Evolutionary conservation across 2,888 invertebrate species (phyloP).

Genomic region (Onchidella celtica): DNA sequence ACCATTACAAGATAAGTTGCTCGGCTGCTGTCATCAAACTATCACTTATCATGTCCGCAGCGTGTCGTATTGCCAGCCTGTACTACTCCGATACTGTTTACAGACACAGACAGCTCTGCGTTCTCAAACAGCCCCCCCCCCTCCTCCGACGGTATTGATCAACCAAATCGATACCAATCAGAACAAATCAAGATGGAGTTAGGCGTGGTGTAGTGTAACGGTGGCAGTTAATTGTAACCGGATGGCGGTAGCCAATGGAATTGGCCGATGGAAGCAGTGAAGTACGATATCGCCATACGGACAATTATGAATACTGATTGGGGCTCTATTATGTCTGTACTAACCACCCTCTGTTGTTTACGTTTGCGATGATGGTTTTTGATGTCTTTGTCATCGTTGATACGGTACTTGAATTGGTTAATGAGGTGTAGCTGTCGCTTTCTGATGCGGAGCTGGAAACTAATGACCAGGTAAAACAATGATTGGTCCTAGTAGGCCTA

Average conservation of each 20-base stretch:
- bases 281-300: conserved; percentile 18
- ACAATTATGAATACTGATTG: conserved; percentile 28
- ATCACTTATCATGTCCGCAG: neutral
- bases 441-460: no score
- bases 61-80: neutral
- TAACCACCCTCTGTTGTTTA: neutral
- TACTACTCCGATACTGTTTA: conserved; percentile 29
- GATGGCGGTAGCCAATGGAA: conserved; percentile 9
- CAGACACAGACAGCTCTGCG: conserved; percentile 15
- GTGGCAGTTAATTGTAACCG: conserved; percentile 36
- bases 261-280: neutral
- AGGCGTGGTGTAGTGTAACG: conserved; percentile 22
- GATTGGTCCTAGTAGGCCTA: no score
- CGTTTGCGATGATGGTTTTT: neutral
- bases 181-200: conserved; percentile 41
- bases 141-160: conserved; percentile 29
- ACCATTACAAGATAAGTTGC: neutral
- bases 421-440: neutral
- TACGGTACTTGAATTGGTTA: neutral
- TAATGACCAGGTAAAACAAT: no score
- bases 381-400: neutral
- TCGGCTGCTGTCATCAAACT: neutral
- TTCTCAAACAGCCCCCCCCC: no score
- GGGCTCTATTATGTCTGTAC: conserved; percentile 5
- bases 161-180: conserved; percentile 36